Conservation (phyloP, 2,797 vertebrate species). For the Odontamblyopus rebecca region DNA sequence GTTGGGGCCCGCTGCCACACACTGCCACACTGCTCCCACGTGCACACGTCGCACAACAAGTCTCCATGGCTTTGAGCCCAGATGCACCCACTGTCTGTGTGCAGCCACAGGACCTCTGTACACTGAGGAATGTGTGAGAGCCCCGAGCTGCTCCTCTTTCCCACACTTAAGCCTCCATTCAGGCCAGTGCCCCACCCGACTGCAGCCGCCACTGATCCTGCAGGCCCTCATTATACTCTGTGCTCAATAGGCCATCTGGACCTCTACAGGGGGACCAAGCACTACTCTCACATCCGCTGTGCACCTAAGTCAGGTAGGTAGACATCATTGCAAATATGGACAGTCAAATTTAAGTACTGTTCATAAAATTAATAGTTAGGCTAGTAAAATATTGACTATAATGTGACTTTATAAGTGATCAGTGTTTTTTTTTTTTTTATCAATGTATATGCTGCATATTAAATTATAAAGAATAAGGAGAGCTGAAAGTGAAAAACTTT, state of each 20-base stretch:
- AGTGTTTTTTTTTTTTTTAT: too few relatives aligned
- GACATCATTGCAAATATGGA: neutral
- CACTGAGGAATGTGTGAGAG: conserved; percentile 73
- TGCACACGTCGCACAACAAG: conserved; percentile 30
- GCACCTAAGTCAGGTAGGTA: conserved; percentile 38
- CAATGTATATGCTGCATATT: too few relatives aligned
- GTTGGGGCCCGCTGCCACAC: conserved; percentile 20
- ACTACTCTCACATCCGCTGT: conserved; percentile 22
- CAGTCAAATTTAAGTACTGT: neutral
- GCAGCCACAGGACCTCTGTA: conserved; percentile 47
- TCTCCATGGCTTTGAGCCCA: conserved; percentile 49
- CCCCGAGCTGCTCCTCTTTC: conserved; percentile 69
- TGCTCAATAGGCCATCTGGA: conserved; percentile 74
- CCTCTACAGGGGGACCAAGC: conserved; percentile 40
- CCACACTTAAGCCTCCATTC: conserved; percentile 77
- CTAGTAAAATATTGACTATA: too few relatives aligned
- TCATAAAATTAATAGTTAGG: too few relatives aligned
- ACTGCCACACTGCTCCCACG: conserved; percentile 14
- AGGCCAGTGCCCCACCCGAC: conserved; percentile 55
- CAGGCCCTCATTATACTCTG: conserved; percentile 54
- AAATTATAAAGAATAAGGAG: neutral
- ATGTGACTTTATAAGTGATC: too few relatives aligned
- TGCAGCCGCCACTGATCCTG: conserved; percentile 50
- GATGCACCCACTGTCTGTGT: conserved; percentile 55
- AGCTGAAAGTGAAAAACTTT: neutral